phyloP scores from a whole-genome alignment of 2,113 vertebrate genomes.

The Mesitornis unicolor region DNA sequence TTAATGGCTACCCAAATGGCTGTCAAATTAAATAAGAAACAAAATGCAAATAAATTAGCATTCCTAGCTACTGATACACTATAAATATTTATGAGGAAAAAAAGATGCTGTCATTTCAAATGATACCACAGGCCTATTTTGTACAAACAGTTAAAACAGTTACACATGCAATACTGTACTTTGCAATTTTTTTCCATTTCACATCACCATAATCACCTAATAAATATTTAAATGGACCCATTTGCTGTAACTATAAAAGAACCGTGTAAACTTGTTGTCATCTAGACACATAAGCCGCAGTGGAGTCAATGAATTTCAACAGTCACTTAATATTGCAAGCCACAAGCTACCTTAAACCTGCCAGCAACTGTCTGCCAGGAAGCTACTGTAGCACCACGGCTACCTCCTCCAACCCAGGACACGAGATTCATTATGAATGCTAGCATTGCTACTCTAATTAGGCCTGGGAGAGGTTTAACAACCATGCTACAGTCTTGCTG shows the following conservation, averaged over 20 bases:
- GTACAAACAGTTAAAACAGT: slow-evolving; percentile 72
- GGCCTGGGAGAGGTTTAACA: slow-evolving; percentile 90
- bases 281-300: slow-evolving; percentile 84
- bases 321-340: slow-evolving; percentile 85
- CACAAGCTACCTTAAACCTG: slow-evolving; percentile 82
- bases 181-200: slow-evolving; percentile 76
- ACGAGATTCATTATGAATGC: slow-evolving; percentile 88
- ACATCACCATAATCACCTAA: slow-evolving; percentile 84
- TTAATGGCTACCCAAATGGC: slow-evolving; percentile 56
- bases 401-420: slow-evolving; percentile 78
- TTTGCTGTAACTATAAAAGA: slow-evolving; percentile 84
- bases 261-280: slow-evolving; percentile 86
- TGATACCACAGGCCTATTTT: slow-evolving; percentile 69
- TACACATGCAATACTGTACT: slow-evolving; percentile 74
- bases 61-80: slow-evolving; percentile 69
- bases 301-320: slow-evolving; percentile 87
- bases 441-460: slow-evolving; percentile 90
- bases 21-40: slow-evolving; percentile 72
- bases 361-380: slow-evolving; percentile 83
- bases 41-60: slow-evolving; percentile 76
- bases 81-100: slow-evolving; percentile 78
- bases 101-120: slow-evolving; percentile 74
- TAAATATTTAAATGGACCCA: slow-evolving; percentile 85
- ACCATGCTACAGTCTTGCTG: slow-evolving; percentile 87
- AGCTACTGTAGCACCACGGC: slow-evolving; percentile 78